Percentiles rank a stretch among this genome's conserved stretches.
Evolutionary conservation across 2,888 invertebrate species (phyloP).

Genomic region (Latrodectus elegans): DNA sequence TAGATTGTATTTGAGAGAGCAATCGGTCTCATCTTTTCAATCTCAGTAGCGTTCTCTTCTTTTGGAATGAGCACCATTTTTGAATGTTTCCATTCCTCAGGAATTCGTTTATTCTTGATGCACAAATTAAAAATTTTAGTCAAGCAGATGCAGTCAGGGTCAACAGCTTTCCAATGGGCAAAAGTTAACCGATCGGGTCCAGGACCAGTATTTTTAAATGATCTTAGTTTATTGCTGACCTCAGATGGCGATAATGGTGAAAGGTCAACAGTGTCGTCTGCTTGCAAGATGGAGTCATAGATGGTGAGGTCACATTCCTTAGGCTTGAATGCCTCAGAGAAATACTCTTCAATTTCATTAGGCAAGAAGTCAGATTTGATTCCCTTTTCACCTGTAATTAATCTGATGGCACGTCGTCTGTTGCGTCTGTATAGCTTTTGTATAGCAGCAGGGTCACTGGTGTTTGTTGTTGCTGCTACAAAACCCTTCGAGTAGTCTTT

Average conservation of each 20-base stretch:
- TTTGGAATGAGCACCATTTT: neutral
- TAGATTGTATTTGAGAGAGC: conserved; percentile 57
- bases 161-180: conserved; percentile 1
- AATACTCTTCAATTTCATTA: neutral
- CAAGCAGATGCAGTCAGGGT: neutral
- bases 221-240: neutral
- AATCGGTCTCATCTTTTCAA: conserved; percentile 71
- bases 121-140: neutral
- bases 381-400: neutral
- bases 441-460: neutral
- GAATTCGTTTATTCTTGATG: neutral
- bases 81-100: neutral
- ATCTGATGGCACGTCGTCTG: neutral
- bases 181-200: neutral
- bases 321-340: neutral
- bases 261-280: neutral
- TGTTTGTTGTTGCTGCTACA: neutral
- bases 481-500: fast-evolving
- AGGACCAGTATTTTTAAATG: conserved; percentile 2
- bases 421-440: neutral
- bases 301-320: no score
- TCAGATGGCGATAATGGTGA: neutral
- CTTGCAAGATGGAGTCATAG: fast-evolving
- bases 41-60: neutral
- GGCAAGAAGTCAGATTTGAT: neutral